Percentiles rank a stretch among this genome's conserved stretches.
These are phyloP conservation scores for Mormyrops boulengeri DNA, from an alignment of 2,797 vertebrate genomes.

Conservation along the genomic window DNA sequence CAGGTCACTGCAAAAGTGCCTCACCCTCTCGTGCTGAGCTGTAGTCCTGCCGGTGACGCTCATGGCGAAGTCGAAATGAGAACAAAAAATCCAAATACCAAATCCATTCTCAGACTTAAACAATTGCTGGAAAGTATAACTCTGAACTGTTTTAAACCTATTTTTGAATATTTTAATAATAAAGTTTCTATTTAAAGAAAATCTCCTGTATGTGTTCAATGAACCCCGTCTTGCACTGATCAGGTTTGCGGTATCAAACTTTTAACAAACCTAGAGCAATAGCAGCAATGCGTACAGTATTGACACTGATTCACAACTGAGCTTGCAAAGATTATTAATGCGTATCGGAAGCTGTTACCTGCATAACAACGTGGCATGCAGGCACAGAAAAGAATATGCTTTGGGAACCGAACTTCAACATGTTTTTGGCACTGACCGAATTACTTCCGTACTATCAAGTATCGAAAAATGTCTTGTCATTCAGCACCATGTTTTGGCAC, in stretches of 20 bases:
- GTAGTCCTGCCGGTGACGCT: constrained; percentile 27
- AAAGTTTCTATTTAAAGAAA: constrained; percentile 13
- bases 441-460: neutral
- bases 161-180: constrained; percentile 12
- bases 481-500: neutral
- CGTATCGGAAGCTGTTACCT: neutral
- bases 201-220: neutral
- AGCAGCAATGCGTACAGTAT: neutral
- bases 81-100: neutral
- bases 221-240: neutral
- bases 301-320: neutral
- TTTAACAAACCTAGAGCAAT: neutral
- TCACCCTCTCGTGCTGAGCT: constrained; percentile 44
- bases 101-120: constrained; percentile 23
- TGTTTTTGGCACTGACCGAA: neutral
- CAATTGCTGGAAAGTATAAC: constrained; percentile 2
- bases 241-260: neutral
- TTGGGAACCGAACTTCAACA: neutral
- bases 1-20: constrained; percentile 53
- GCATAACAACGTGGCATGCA: neutral
- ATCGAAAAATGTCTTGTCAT: neutral
- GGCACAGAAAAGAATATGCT: neutral
- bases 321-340: neutral
- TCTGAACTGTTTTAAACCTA: neutral
- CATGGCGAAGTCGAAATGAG: neutral